phyloP scores from a whole-genome alignment of 2,113 vertebrate species.

The Indri indri region DNA sequence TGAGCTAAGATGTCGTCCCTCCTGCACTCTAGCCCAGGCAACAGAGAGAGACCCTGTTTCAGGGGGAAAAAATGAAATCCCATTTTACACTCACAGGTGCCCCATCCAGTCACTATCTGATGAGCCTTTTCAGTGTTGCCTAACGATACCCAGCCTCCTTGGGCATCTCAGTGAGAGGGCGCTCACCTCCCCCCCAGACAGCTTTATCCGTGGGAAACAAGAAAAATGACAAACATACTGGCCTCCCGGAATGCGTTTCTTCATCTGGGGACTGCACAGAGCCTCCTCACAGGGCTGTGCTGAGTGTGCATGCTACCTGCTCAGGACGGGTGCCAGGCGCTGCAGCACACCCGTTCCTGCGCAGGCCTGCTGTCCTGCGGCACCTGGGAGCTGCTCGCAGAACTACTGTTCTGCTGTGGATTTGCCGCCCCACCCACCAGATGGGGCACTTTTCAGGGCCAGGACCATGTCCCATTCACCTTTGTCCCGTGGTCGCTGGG shows the following conservation, averaged over 20 bases:
- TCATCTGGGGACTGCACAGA: neutral
- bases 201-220: neutral
- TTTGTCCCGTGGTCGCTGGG: neutral
- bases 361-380: neutral
- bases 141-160: neutral
- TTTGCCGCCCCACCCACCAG: neutral
- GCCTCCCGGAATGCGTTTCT: neutral
- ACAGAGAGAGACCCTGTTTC: too few relatives aligned
- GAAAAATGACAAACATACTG: neutral
- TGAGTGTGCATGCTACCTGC: accelerated
- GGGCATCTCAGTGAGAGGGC: neutral
- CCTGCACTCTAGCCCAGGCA: too few relatives aligned
- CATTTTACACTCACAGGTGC: neutral
- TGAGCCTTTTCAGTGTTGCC: neutral
- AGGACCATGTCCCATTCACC: neutral
- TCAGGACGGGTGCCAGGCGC: neutral
- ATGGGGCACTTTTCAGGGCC: neutral
- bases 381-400: neutral
- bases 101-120: neutral
- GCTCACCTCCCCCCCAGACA: neutral
- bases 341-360: neutral
- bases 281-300: neutral
- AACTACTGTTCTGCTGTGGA: neutral
- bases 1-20: too few relatives aligned
- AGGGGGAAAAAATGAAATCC: too few relatives aligned